Base-by-base conservation (phyloP, 1,140 invertebrate species). In the Microplitis mediator region DNA sequence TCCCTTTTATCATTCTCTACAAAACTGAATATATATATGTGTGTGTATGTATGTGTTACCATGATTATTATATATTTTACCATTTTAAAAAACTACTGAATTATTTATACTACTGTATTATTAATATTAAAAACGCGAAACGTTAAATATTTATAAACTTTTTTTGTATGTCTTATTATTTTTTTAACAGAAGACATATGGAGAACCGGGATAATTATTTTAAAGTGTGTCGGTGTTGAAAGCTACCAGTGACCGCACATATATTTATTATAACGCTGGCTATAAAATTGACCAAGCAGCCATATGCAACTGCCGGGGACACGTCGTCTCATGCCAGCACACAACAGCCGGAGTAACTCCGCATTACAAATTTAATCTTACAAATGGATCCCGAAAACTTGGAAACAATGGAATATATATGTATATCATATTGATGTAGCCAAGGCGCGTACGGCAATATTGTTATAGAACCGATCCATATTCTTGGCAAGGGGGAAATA, bases 331-430 rank as follows among this genome's bases (percentile, higher is more conserved):
- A 73, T 67, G 72, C 60, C 60, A 51, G 63, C 61, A 67, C 67
- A 63, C 66, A 73, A 66, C 72, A 61, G 60, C 66, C 54, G 61
- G 35, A 65, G 50, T 51, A 63, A 76, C 69, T 70, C 75, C 82
- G 86, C 83, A 87, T 87, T 87, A 87, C 85, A 87, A 87, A 87
- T 87, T 87, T 87, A 87, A 87, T 87, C 85, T 87, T 87, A 87
- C 86, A 87, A 87, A 87, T 87, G 86, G 86, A 87, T 87, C 83
- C 83, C 50, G 50, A 87, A 87, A 87, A 87, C 86, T 87, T 87
- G 85, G 86, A 87, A 87, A 87, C 86, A 87, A 87, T 87, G 82
- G 85, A 87, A 86, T 87, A 86, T 86, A 87, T 65, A 74, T 69
- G 63, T 69, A 69, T 68, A 68, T 52, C n/a, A 61, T n/a, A 31